These are phyloP conservation scores for Campopleginae sp. DNA, from an alignment of 2,888 invertebrate genomes.

Conservation along the genomic window DNA sequence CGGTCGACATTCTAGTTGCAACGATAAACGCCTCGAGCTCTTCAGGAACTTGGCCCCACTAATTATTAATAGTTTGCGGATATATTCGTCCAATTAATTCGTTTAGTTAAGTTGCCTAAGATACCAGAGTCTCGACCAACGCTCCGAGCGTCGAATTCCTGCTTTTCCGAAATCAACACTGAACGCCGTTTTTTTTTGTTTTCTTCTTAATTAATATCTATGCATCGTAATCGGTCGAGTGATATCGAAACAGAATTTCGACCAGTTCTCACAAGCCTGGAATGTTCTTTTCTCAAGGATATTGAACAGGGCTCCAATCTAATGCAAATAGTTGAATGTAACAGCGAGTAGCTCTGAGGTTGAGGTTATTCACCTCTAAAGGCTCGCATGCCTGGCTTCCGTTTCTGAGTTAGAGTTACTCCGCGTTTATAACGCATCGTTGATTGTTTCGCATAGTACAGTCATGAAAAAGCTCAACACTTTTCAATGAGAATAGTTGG, in stretches of 20 bases:
- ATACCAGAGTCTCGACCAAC: not conserved
- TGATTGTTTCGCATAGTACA: constrained; percentile 13
- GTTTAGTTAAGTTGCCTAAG: not conserved
- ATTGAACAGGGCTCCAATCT: not conserved
- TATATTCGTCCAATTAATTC: constrained; percentile 16
- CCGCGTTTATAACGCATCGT: constrained; percentile 16
- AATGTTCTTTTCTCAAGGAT: not conserved
- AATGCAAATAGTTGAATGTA: not conserved
- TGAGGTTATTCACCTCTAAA: constrained; percentile 18
- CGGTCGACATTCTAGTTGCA: constrained; percentile 35
- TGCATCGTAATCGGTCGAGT: not conserved
- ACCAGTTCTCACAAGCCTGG: not conserved
- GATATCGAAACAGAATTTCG: not conserved
- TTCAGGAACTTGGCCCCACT: constrained; percentile 49
- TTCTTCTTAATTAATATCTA: no score
- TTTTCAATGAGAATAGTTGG: constrained; percentile 44
- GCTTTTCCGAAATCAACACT: no score
- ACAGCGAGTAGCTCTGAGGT: not conserved
- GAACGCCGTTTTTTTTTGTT: no score
- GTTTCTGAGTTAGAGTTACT: not conserved
- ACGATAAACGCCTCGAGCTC: constrained; percentile 52
- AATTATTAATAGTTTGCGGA: constrained; percentile 35
- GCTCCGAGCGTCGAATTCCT: not conserved
- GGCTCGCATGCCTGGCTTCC: not conserved
- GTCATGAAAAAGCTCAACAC: constrained; percentile 23